Evolutionary conservation across 2,113 vertebrate genomes (phyloP), one percentile per base, ranked within the genome.

Genomic region (Coreoperca whiteheadi): DNA sequence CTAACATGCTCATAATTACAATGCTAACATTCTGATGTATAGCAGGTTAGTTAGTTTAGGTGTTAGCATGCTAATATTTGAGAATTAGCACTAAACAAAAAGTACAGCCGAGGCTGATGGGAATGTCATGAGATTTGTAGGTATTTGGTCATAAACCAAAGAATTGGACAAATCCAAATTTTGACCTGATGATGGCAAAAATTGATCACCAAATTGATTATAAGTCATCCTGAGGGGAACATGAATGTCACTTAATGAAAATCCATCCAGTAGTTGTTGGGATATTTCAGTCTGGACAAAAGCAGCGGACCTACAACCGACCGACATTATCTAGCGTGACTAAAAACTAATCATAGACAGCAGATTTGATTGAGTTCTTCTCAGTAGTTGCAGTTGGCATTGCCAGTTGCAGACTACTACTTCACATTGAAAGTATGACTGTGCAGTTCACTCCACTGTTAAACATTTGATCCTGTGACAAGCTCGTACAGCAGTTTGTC

Each of bases 91-190:
- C 53, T 10, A n/a, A 54, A 54, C 53, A n/a, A 6, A 54, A 54
- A 54, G 53, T n/a, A 2, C 48, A 50, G 48, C 48, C 0, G 16
- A 51, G 18, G 48, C 18, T 51, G 16, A 21, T n/a, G 21, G 53
- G 53, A n/a, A n/a, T n/a, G 53, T 0, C 3, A n/a, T 54, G 10
- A 25, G 23, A n/a, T 54, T n/a, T 23, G 23, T 6, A 20, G 16
- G 32, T 60, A 60, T 60, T 59, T 59, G 56, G 25, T 60, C 57
- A 60, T 18, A 32, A 60, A 60, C 25, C 54, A 57, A 28, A 57
- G n/a, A 1, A 28, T 14, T 59, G 56, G 14, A 59, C 6, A 30
- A 59, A 16, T 59, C 2, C 16, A 21, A 39, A 7, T n/a, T 25
- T 28, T 28, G 54, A 57, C n/a, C 12, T 15, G n/a, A 28, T 57